Conservation (phyloP, 2,888 invertebrate genomes). For the Pollenia angustigena region DNA sequence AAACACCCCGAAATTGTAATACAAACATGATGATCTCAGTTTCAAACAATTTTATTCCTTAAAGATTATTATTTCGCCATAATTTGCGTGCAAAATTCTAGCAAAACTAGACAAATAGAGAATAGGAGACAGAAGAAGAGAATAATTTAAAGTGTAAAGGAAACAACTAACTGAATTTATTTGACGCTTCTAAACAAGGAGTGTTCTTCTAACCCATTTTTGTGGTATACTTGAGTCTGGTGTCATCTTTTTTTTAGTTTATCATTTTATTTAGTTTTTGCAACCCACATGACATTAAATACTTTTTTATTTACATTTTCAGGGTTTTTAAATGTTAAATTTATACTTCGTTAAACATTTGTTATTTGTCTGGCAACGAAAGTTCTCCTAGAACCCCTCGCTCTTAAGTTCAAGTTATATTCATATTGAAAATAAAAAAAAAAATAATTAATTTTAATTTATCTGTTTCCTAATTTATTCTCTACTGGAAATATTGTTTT, state of each 20-base stretch:
- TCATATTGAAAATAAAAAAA: not conserved
- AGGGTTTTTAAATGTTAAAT: no score
- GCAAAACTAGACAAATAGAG: not conserved
- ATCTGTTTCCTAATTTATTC: constrained; percentile 55
- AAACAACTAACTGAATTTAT: not conserved
- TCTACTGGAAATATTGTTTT: not conserved
- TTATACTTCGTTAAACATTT: not conserved
- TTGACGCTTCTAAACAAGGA: not conserved
- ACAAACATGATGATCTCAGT: constrained; percentile 56
- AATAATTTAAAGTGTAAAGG: not conserved
- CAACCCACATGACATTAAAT: constrained; percentile 45
- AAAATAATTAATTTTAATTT: constrained; percentile 56
- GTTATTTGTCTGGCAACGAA: not conserved
- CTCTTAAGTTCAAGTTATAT: not conserved
- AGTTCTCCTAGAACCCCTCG: not conserved
- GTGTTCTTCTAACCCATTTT: constrained; percentile 36
- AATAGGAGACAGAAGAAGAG: not conserved
- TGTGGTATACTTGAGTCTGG: not conserved
- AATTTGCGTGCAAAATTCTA: constrained; percentile 41
- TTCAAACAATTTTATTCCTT: not conserved
- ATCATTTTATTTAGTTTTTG: not conserved
- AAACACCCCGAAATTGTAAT: constrained; percentile 48
- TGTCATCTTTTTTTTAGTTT: not conserved
- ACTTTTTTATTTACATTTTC: not conserved
- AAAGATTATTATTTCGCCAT: not conserved